Conservation (phyloP, 2,888 invertebrate genomes). For the Crioceris asparagi region DNA sequence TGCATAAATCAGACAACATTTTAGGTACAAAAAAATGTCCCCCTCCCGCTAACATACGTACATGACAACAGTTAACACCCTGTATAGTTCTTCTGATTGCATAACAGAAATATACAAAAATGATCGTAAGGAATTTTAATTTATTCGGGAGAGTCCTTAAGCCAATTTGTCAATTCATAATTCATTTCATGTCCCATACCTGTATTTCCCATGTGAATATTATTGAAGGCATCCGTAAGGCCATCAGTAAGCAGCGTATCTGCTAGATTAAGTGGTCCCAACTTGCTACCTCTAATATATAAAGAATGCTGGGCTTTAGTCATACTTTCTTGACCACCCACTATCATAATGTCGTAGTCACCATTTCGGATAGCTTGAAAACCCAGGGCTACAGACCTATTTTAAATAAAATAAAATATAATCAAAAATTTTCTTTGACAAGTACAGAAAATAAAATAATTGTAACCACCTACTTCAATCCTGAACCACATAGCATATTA, state of each 20-base stretch:
- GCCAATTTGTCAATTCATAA: no score
- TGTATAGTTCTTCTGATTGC: no score
- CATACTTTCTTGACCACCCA: constrained; percentile 80
- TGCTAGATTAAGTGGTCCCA: constrained; percentile 50
- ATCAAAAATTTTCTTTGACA: no score
- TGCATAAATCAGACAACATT: no score
- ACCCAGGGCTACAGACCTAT: constrained; percentile 57
- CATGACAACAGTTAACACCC: no score
- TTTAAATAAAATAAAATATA: no score
- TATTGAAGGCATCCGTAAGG: constrained; percentile 61
- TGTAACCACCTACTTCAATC: constrained; percentile 50
- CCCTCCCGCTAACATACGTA: no score
- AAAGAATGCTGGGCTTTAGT: constrained; percentile 60
- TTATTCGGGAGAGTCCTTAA: no score
- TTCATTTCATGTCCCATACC: constrained; percentile 39
- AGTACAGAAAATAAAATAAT: constrained; percentile 9
- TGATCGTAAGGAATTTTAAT: no score
- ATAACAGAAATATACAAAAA: no score
- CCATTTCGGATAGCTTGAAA: constrained; percentile 56
- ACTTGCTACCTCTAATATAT: constrained; percentile 53
- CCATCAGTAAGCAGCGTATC: constrained; percentile 63
- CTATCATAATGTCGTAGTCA: constrained; percentile 56
- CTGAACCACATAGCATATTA: constrained; percentile 77
- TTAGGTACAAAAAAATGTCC: no score
- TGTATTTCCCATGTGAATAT: constrained; percentile 70